A percentile compares a stretch with the other conserved stretches of the same genome.
Evolutionary conservation across 2,797 vertebrate species (phyloP).

Genomic region (Erethizon dorsatum): DNA sequence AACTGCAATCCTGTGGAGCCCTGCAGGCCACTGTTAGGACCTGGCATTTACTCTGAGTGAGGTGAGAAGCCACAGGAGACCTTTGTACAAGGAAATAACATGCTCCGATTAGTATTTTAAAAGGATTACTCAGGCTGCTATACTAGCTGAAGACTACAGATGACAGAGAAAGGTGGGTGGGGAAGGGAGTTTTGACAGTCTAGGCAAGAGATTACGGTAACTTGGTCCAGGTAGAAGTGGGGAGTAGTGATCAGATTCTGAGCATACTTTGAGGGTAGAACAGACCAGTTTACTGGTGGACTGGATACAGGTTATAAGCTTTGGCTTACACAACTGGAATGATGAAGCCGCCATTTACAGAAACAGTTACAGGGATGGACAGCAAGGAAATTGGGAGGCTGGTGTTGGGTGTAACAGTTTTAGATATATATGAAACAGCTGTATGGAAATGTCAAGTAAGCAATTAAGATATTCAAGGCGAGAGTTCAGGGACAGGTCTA

Average conservation of each 20-base stretch:
- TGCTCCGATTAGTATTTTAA: neutral
- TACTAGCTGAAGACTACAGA: neutral
- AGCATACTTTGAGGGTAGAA: neutral
- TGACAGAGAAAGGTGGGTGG: neutral
- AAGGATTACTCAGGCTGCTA: conserved; percentile 8
- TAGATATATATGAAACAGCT: neutral
- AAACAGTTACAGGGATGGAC: neutral
- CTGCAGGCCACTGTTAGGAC: neutral
- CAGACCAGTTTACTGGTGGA: neutral
- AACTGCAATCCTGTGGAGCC: neutral
- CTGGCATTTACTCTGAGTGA: neutral
- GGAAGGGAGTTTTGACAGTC: neutral
- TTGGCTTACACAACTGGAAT: neutral
- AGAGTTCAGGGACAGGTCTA: neutral
- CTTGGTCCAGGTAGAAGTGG: neutral
- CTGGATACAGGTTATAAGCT: neutral
- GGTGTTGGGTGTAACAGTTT: neutral
- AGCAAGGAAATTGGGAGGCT: neutral
- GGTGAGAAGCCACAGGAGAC: conserved; percentile 4
- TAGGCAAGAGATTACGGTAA: neutral
- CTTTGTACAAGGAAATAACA: neutral
- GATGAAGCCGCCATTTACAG: neutral
- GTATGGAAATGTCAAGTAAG: neutral
- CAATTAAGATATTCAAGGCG: neutral
- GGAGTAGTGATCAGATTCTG: neutral